Evolutionary conservation across 2,113 vertebrate genomes (phyloP), one percentile per base, ranked within the genome.

Genomic region (Scortum barcoo): DNA sequence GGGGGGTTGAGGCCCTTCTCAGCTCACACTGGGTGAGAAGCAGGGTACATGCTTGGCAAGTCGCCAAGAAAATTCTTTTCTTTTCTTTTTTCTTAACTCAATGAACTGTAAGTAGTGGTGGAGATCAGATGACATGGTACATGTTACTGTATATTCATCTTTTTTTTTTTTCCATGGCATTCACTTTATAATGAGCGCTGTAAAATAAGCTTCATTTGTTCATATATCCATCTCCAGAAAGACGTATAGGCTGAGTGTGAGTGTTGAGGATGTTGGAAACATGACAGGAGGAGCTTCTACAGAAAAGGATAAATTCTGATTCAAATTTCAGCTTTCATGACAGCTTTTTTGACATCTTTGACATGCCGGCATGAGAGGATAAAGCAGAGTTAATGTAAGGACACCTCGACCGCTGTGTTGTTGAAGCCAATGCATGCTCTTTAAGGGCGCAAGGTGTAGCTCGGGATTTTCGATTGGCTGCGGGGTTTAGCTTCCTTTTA

Each of bases 401-500:
- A 36, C 67, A 38, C 40, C 79, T 74, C 62, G 42, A 5, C 9
- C 10, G 13, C 19, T 5, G 44, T 66, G 70, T 38, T 76, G 65
- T 48, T 57, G 11, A 81, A 79, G 81, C 66, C 22, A 48, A 57
- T 74, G 38, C 76, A 44, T 7, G 40, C 67, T 48, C 73, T 81
- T 84, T 61, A 84, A 78, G 50, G 75, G 65, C 30, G 28, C 33
- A 65, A 54, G 61, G 83, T 78, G 28, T 53, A 58, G 82, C 50
- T 76, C 0, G 2, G 82, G 72, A 33, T 83, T 80, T 81, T 72
- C 20, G 16, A 83, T 76, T 69, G 82, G 72, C 63, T 72, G 8
- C 60, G 58, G 36, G 69, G 28, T 10, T 84, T 84, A 86, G 90
- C 76, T 89, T 75, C 88, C 86, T 87, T 70, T 83, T 87, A 88